Evolutionary conservation across 2,113 vertebrate species (phyloP), one percentile per base, ranked within the genome.

Genomic region (Corythaixoides concolor): DNA sequence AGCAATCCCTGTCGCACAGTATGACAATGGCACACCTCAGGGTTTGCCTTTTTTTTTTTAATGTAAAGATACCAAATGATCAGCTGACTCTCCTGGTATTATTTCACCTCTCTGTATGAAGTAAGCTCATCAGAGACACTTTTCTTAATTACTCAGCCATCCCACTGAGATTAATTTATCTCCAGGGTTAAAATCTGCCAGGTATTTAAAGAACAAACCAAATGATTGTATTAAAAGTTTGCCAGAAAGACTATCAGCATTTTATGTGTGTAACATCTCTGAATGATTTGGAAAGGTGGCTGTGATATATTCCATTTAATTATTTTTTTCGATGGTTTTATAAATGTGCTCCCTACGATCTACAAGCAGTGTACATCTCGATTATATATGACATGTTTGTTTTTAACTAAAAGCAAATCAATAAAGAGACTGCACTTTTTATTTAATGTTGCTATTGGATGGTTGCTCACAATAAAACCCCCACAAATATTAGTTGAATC

Each of bases 81-180:
- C 83, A 93, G 28, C 79, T 81, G 70, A 93, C 80, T 72, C 24
- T 81, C 27, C 21, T 3, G 0, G 35, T 90, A 73, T 83, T 89
- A 93, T 95, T 90, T 93, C 87, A 74, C 82, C 75, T 91, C 95
- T 81, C 69, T 35, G 69, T 70, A 85, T 60, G 91, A 95, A 87
- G 78, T 82, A 81, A 91, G 67, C 8, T 64, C 62, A 95, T 92
- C 85, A 86, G 89, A 97, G 80, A 93, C 37, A 77, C 37, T 93
- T 93, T 88, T 84, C 83, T 96, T 97, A 96, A 95, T 96, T 95
- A 95, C 87, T 93, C 88, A 81, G 93, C 80, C 84, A 93, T 96
- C 95, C 97, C 70, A 56, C 41, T 75, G 95, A 96, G 95, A 93
- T 83, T 93, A 53, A 93, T 93, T 97, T 97, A 88, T 88, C 85